Percentiles rank a stretch among this genome's conserved stretches.
phyloP scores from a whole-genome alignment of 1,140 invertebrate genomes.

The Pseudachorutes palmiensis region DNA sequence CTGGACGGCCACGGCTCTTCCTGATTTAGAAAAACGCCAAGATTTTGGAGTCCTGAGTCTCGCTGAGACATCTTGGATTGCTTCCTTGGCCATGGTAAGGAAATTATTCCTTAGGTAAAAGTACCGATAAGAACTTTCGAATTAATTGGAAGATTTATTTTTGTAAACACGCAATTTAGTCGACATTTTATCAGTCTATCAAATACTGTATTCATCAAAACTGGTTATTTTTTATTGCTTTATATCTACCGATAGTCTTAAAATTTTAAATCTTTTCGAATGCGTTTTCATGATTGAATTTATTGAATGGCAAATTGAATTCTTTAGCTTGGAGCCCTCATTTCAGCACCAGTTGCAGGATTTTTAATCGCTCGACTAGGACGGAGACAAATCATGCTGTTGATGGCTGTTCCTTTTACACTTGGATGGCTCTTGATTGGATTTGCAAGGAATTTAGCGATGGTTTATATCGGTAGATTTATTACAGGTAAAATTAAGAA shows the following conservation, averaged over 20 bases:
- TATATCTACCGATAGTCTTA: no score
- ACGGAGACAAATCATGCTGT: slow-evolving; percentile 46
- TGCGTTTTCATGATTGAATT: no score
- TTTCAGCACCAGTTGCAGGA: slow-evolving; percentile 35
- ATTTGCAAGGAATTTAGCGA: neutral
- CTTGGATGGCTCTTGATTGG: slow-evolving; percentile 16
- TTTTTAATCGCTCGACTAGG: slow-evolving; percentile 43
- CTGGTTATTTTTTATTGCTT: no score
- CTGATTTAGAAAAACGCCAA: slow-evolving; percentile 48
- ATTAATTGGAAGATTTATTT: no score
- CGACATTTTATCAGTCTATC: no score
- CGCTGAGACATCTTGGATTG: slow-evolving; percentile 59
- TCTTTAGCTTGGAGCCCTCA: slow-evolving; percentile 27
- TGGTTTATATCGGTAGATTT: slow-evolving; percentile 16
- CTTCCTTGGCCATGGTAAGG: slow-evolving; percentile 44
- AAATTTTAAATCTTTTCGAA: no score
- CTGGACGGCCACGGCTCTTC: slow-evolving; percentile 68
- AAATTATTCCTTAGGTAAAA: no score
- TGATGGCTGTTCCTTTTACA: slow-evolving; percentile 14
- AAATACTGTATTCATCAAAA: no score
- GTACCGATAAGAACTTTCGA: no score
- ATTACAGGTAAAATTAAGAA: slow-evolving; percentile 36
- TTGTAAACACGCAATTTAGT: no score
- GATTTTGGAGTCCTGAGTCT: slow-evolving; percentile 47
- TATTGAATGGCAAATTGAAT: neutral